A percentile compares a stretch with the other conserved stretches of the same genome.
Conservation (phyloP, 2,113 vertebrate species). For the Varanus salvator region DNA sequence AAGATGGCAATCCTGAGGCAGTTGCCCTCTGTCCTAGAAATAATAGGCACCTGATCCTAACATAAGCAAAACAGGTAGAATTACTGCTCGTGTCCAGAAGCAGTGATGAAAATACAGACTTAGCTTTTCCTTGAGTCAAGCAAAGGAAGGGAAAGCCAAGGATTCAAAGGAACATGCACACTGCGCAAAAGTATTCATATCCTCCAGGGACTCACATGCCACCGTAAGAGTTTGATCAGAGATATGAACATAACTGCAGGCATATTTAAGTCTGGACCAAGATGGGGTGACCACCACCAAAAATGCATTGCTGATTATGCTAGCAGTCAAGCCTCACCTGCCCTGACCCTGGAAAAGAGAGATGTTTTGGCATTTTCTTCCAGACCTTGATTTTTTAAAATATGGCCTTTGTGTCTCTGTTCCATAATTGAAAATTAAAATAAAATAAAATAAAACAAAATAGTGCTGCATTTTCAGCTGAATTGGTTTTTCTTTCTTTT, state of each 20-base stretch:
- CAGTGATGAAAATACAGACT: neutral
- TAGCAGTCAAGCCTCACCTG: conserved; percentile 16
- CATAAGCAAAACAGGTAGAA: neutral
- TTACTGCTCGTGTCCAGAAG: neutral
- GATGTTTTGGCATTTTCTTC: neutral
- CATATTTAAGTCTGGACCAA: neutral
- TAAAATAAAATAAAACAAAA: neutral
- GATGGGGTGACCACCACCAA: neutral
- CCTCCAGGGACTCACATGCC: neutral
- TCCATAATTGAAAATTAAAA: neutral
- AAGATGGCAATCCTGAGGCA: neutral
- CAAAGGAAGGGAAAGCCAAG: neutral
- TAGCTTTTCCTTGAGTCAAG: neutral
- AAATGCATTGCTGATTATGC: neutral
- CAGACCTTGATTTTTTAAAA: no score
- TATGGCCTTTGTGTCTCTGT: conserved; percentile 19
- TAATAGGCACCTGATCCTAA: neutral
- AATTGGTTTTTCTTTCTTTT: neutral
- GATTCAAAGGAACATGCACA: neutral
- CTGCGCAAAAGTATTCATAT: neutral
- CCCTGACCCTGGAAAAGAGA: conserved; percentile 57
- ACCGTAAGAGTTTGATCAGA: neutral
- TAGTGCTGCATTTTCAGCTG: neutral
- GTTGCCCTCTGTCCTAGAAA: neutral
- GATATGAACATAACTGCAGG: neutral